These are phyloP conservation scores for Osedax frankpressi DNA, from an alignment of 2,888 invertebrate species.

Conservation along the genomic window DNA sequence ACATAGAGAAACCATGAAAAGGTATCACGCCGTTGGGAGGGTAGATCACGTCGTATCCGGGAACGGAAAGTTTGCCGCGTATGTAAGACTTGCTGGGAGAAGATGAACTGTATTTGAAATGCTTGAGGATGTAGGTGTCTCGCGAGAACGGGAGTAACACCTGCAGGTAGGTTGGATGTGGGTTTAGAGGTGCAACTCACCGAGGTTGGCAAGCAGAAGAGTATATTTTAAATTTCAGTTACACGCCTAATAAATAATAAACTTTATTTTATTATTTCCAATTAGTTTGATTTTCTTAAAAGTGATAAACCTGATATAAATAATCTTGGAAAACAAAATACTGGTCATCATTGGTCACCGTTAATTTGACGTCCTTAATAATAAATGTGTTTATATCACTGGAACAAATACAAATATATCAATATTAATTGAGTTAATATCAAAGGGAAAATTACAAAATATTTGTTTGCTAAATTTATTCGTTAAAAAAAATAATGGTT, in stretches of 20 bases:
- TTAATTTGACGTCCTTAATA: conserved; percentile 70
- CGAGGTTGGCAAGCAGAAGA: no score
- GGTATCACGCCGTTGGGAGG: conserved; percentile 90
- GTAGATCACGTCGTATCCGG: conserved; percentile 63
- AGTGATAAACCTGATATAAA: conserved; percentile 65
- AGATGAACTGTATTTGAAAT: conserved; percentile 52
- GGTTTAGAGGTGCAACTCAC: no score
- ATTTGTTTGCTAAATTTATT: no score
- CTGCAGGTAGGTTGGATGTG: no score
- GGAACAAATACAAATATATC: not conserved
- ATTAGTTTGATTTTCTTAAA: no score
- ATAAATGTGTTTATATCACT: not conserved
- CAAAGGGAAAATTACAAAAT: no score
- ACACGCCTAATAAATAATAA: no score
- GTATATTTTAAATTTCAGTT: no score
- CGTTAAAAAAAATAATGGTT: no score
- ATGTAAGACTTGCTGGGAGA: conserved; percentile 63
- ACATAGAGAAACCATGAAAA: conserved; percentile 94
- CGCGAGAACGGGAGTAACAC: conserved; percentile 70
- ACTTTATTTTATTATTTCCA: no score
- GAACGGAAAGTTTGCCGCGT: conserved; percentile 57
- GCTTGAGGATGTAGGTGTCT: conserved; percentile 60
- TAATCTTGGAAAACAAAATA: conserved; percentile 95
- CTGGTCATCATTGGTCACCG: conserved; percentile 91
- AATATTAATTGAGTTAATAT: not conserved